These are phyloP conservation scores for Capromys pilorides DNA, from an alignment of 2,797 vertebrate genomes.

Conservation along the genomic window DNA sequence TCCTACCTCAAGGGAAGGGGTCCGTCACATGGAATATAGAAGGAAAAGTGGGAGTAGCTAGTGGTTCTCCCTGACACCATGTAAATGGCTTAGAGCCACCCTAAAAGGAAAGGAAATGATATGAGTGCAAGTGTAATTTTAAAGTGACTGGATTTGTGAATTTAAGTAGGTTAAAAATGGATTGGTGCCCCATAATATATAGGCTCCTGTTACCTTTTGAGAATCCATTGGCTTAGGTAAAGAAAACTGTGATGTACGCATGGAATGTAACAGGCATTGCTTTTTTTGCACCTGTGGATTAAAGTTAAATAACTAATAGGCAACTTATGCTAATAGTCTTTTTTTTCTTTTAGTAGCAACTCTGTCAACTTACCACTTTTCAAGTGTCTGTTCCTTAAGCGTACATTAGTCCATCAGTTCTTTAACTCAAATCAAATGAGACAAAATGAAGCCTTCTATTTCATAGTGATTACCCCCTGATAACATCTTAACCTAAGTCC, in stretches of 20 bases:
- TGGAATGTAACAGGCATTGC: background rate
- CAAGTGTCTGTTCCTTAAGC: background rate
- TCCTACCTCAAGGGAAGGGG: background rate
- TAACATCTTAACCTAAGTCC: background rate
- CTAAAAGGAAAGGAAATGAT: background rate
- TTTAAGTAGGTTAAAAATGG: background rate
- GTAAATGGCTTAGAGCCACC: background rate
- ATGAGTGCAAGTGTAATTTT: background rate
- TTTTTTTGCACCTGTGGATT: background rate
- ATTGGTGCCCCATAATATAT: background rate
- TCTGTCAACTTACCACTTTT: background rate
- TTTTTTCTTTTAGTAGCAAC: background rate
- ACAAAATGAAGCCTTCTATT: background rate
- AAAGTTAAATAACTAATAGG: background rate
- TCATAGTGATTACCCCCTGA: background rate
- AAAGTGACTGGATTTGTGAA: conserved; percentile 4
- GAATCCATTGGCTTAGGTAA: background rate
- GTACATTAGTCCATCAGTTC: background rate
- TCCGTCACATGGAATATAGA: background rate
- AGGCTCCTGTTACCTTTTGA: background rate
- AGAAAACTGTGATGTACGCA: background rate
- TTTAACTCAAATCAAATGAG: conserved; percentile 34
- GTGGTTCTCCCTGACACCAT: background rate
- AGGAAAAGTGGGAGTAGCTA: background rate
- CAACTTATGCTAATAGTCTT: background rate